Conservation (phyloP, 2,888 invertebrate genomes). For the Phortica magna region DNA sequence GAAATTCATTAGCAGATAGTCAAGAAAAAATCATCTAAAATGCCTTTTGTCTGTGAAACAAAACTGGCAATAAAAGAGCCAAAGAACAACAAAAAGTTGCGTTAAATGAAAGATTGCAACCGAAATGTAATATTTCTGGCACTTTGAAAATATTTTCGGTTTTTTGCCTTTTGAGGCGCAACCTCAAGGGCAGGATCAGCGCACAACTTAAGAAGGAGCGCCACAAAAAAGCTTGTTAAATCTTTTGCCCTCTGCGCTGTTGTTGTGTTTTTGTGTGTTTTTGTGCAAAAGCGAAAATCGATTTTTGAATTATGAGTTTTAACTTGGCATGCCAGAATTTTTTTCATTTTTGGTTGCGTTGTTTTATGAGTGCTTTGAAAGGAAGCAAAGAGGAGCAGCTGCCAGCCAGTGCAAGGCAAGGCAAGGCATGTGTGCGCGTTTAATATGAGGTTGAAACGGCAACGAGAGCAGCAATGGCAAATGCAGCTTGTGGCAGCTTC, state of each 20-base stretch:
- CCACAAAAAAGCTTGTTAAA: neutral
- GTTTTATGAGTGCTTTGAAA: neutral
- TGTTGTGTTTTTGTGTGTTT: no score
- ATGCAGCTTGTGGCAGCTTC: neutral
- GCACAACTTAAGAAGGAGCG: neutral
- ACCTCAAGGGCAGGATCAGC: neutral
- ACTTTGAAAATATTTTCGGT: neutral
- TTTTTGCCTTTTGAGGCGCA: neutral
- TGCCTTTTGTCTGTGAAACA: neutral
- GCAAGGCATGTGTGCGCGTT: neutral
- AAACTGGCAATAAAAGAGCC: neutral
- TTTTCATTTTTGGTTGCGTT: constrained; percentile 2
- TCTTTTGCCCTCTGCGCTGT: neutral
- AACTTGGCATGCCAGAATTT: constrained; percentile 2
- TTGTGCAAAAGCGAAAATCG: constrained; percentile 39
- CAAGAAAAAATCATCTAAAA: no score
- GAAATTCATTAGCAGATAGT: no score
- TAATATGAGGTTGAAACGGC: neutral
- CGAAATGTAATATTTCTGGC: constrained; percentile 1
- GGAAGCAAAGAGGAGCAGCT: neutral
- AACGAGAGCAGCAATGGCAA: neutral
- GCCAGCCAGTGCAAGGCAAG: neutral
- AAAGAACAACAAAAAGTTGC: neutral
- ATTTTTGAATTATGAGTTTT: constrained; percentile 39
- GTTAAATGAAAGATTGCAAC: neutral